Evolutionary conservation across 2,797 vertebrate species (phyloP), one percentile per base, ranked within the genome.

Genomic region (Acanthornis magna): DNA sequence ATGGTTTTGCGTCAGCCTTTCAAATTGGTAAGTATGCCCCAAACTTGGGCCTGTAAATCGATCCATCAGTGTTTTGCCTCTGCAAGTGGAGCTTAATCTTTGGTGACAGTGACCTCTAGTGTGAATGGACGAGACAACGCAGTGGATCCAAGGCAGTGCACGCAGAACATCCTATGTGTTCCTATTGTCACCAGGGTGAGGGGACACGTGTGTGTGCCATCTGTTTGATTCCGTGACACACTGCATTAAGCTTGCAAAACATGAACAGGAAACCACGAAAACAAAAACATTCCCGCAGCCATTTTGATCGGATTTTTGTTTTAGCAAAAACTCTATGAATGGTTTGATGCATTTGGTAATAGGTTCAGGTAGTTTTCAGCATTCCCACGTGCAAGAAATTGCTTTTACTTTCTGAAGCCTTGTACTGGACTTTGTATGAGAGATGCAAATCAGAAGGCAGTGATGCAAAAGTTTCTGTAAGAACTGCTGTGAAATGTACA

Each of bases 31-130:
- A 32, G 9, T 7, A 18, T 30, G 36, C 25, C 36, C 29, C 17
- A 42, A 21, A 48, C 75, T 63, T 58, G 0, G 0, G 32, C 7
- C 23, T 54, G 36, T 74, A 48, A 34, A 17, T 40, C 3, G 6
- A 83, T n/a, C 40, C 17, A 5, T 43, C 9, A 1, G 13, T 14
- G 8, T 25, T 73, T 14, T 67, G 21, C 32, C 27, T 87, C 73
- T 47, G 11, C 65, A 73, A 70, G 17, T 38, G 2, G 18, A 50
- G 30, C 32, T 38, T 22, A 63, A 74, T 75, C 54, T 83, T 89
- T 78, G 91, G 60, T 92, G 19, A 63, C 60, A 97, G 93, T 91
- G 96, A 95, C 92, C 85, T 96, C 95, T 96, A 95, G 95, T 67
- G 95, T 63, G 65, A 73, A 25, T 9, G 54, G 51, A 51, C 8